Base-by-base conservation (phyloP, 1,140 invertebrate species). In the Subanguina moxae region DNA sequence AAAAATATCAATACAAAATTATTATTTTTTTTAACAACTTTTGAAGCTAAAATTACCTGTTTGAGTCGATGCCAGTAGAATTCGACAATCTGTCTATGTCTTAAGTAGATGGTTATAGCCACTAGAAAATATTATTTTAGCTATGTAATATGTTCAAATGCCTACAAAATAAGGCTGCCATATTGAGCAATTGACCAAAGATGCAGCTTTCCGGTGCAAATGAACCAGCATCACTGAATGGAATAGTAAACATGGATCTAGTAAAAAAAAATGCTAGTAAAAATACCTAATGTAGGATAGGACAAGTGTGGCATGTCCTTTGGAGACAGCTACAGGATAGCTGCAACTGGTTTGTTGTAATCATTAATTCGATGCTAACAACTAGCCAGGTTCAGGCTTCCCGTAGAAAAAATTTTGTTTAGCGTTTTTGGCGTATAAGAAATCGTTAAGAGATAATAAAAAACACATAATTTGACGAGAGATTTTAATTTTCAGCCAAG, bases 201-300 rank as follows among this genome's bases (percentile, higher is more conserved):
- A 85, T 80, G 71, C 84, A 84, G 71, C 83, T 84, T 70, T 85
- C 84, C 48, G 84, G 84, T 21, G 75, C 62, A 27, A 83, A 74
- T 7, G 84, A 76, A 1, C 84, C 84, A 21, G 82, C 83, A 66
- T 85, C 84, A 80, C 84, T 76, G 25, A 74, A 72, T 76, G 0
- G 67, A 28, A 48, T 9, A 64, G n/a, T 15, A 1, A 64, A 45
- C 48, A 3, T 25, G 3, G 32, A 5, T 38, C 11, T 38, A 38
- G n/a, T n/a, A n/a, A n/a, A n/a, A n/a, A n/a, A n/a, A n/a, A n/a
- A n/a, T n/a, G n/a, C n/a, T 64, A 68, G 1, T 23, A 45, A 25
- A 52, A 15, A 25, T 46, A 74, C 74, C 73, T 82, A 61, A 83
- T 83, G 65, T 83, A 83, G 23, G 83, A 83, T 56, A 78, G 80